Base-by-base conservation (phyloP, 2,888 invertebrate genomes). In the Agelastica alni region DNA sequence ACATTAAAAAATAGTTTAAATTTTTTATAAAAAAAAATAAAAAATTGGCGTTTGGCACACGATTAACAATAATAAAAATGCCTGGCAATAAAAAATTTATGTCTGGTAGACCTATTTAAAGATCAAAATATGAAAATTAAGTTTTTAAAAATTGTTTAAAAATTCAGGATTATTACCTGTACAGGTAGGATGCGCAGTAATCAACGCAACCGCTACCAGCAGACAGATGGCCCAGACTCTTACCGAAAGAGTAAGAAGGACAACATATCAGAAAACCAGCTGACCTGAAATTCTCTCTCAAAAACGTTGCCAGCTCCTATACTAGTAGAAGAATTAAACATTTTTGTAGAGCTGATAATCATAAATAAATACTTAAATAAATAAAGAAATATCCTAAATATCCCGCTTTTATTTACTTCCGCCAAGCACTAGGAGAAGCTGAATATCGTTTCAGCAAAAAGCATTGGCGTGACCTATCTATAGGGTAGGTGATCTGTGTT, bases 41-140 rank as follows among this genome's bases (percentile, higher is more conserved):
- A n/a, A n/a, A n/a, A n/a, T n/a, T 18, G n/a, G 37, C 37, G 18
- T 37, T 3, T 37, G 18, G 37, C 37, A 37, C n/a, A 18, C 18
- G 18, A 4, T 37, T n/a, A 37, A 10, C 20, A 37, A 17, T 3
- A 3, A 17, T 18, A 9, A 37, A 37, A 37, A 37, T 37, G 20
- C 18, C 20, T 37, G 16, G 37, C 37, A 37, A 37, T 17, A 37
- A 17, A 1, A 37, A 18, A 37, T 2, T 1, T 20, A 37, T 16
- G 20, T 37, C 18, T 10, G 6, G 9, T 17, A 20, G n/a, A 37
- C 17, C 5, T 37, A 17, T n/a, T n/a, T n/a, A n/a, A n/a, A n/a
- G n/a, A n/a, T n/a, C n/a, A 20, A 17, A 17, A 18, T 2, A 10
- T 2, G 6, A 37, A 16, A 17, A 37, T 18, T 7, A 17, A 1